These are phyloP conservation scores for Cavia porcellus DNA, from an alignment of 2,113 vertebrate genomes.

Conservation along the genomic window DNA sequence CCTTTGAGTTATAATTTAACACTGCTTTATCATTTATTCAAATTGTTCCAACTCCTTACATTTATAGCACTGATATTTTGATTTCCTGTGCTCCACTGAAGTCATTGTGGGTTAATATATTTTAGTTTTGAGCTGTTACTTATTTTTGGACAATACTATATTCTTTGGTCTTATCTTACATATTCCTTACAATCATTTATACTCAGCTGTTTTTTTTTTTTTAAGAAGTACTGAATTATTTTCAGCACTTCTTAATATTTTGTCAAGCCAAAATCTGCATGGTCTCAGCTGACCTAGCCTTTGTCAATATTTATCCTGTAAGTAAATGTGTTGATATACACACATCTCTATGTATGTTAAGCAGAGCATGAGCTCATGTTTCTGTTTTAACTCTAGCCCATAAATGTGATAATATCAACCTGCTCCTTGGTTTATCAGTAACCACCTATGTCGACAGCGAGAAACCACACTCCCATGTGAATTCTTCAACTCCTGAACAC, in stretches of 20 bases:
- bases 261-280: background rate
- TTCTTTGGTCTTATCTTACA: background rate
- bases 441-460: background rate
- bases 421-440: background rate
- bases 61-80: background rate
- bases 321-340: background rate
- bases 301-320: background rate
- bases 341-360: background rate
- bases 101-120: background rate
- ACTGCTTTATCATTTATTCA: background rate
- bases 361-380: background rate
- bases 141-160: background rate
- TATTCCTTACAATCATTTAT: background rate
- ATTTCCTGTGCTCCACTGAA: background rate
- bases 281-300: background rate
- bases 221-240: background rate
- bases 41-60: background rate
- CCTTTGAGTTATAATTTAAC: background rate
- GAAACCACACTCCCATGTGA: background rate
- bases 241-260: background rate
- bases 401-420: background rate
- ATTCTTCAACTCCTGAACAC: background rate
- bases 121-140: background rate
- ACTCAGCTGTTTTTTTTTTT: background rate
- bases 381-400: background rate